A percentile compares a stretch with the other conserved stretches of the same genome.
These are phyloP conservation scores for Melanchra persicariae DNA, from an alignment of 2,888 invertebrate species.

Conservation along the genomic window DNA sequence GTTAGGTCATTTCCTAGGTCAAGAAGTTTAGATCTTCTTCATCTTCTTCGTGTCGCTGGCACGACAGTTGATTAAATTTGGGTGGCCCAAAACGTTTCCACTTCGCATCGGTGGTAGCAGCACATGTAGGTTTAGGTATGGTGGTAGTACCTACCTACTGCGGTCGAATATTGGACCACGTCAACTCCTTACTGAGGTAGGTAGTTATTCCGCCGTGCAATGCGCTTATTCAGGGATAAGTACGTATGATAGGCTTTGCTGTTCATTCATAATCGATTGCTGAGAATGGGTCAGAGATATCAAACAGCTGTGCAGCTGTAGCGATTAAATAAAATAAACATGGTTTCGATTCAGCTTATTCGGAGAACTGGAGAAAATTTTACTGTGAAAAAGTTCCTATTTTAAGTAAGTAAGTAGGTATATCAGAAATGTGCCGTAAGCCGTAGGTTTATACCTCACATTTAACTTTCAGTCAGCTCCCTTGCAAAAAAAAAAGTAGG, in stretches of 20 bases:
- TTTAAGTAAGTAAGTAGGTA: not conserved
- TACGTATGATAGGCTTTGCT: not conserved
- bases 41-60: no score
- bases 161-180: constrained; percentile 2
- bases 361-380: not conserved
- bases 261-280: not conserved
- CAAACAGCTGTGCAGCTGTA: not conserved
- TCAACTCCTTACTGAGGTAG: not conserved
- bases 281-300: not conserved
- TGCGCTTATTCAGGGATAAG: not conserved
- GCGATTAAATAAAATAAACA: constrained; percentile 5
- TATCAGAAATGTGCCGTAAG: not conserved
- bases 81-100: no score
- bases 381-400: no score
- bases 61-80: no score
- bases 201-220: not conserved
- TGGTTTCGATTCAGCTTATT: not conserved
- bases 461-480: not conserved
- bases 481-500: constrained; percentile 30
- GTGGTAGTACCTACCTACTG: not conserved
- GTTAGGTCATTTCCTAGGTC: not conserved
- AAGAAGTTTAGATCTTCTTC: no score
- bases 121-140: no score
- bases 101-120: no score
- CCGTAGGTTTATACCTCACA: not conserved